Base-by-base conservation (phyloP, 1,140 invertebrate species). In the Maniola jurtina region DNA sequence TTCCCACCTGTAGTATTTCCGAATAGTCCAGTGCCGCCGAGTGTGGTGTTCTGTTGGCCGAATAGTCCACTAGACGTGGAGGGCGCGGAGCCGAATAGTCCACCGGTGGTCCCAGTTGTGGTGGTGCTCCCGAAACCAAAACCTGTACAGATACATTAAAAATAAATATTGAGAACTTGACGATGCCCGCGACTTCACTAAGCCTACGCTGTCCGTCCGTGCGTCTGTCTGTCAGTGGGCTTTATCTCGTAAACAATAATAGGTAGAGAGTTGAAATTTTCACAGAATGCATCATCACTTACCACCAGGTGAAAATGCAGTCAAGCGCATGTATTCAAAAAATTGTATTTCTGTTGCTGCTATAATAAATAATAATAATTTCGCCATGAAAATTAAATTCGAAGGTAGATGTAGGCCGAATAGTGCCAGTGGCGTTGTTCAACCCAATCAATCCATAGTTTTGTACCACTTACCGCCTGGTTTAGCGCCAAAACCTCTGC, bases 11-110 rank as follows among this genome's bases (percentile, higher is more conserved):
- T 76, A 7, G 87, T 91, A 58, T 89, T 88, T 15, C 94, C 93
- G 84, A 95, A 95, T 0, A 95, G 89, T 71, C 92, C 92, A 4
- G 93, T 92, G 3, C 85, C 78, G 0, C 72, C 64, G 1, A 87
- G 88, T 0, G 90, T 83, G 48, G 92, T 91, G 35, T 85, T 88
- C 9, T 93, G 83, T 72, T 94, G 94, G 0, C 94, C 95, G 83
- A 96, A 96, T 8, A 93, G 72, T 0, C 83, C 79, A 0, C 91
- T 89, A 57, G 89, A 88, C 35, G 92, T 80, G 10, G 91, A 79
- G 4, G 91, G 86, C 1, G 90, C 80, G 9, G 83, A 63, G 0
- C 93, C 93, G 77, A 94, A 93, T 4, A 90, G 84, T 0, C 81
- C 85, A 0, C 88, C 83, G 0, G 84, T 78, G 0, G 76, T 81